Evolutionary conservation across 2,888 invertebrate species (phyloP).

Genomic region (Zaprionus lineosus): DNA sequence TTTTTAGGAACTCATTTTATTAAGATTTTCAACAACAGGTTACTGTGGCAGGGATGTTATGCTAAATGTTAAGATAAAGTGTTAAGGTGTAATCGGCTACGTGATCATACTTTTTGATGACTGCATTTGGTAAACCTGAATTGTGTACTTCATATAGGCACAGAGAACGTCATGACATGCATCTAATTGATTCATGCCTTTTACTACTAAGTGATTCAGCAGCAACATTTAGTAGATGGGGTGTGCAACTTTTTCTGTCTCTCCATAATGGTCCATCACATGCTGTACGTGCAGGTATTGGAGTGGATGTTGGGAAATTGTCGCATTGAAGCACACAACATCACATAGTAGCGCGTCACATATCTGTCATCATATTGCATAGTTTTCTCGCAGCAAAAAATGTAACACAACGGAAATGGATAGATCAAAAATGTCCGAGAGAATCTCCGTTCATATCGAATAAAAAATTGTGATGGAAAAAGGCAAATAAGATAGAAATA

Average conservation of each 20-base stretch:
- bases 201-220: conserved; percentile 62
- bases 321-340: conserved; percentile 11
- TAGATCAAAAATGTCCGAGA: too few relatives aligned
- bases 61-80: too few relatives aligned
- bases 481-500: too few relatives aligned
- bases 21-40: too few relatives aligned
- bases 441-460: too few relatives aligned
- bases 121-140: conserved; percentile 34
- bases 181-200: conserved; percentile 74
- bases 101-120: conserved; percentile 7
- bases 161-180: conserved; percentile 48
- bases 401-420: conserved; percentile 49
- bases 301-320: conserved; percentile 17
- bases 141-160: conserved; percentile 12
- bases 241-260: conserved; percentile 58
- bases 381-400: conserved; percentile 72
- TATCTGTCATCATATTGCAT: conserved; percentile 57
- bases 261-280: conserved; percentile 37
- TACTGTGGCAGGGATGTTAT: too few relatives aligned
- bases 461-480: too few relatives aligned
- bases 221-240: conserved; percentile 50
- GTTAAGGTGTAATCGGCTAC: neutral
- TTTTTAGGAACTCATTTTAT: too few relatives aligned
- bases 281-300: conserved; percentile 71
- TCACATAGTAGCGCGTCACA: conserved; percentile 1